phyloP scores from a whole-genome alignment of 2,797 vertebrate genomes.

The Craterocephalus amniculus region DNA sequence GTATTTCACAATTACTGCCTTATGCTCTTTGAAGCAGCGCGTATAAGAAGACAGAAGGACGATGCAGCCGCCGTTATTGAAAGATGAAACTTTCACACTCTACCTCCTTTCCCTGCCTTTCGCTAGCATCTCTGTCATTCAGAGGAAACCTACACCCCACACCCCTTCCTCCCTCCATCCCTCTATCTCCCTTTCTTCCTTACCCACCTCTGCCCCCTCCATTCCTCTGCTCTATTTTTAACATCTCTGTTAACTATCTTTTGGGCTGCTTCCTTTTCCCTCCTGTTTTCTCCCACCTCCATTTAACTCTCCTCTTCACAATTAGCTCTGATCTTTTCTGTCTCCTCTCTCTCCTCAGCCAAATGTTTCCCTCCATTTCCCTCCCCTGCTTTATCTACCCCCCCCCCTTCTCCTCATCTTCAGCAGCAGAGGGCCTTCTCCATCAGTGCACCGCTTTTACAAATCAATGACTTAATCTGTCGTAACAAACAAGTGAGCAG shows the following conservation, averaged over 20 bases:
- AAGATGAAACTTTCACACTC: slow-evolving; percentile 59
- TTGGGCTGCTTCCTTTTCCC: slow-evolving; percentile 37
- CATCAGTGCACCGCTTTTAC: slow-evolving; percentile 82
- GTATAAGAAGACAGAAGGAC: slow-evolving; percentile 46
- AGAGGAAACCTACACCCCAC: slow-evolving; percentile 46
- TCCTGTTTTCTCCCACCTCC: slow-evolving; percentile 43
- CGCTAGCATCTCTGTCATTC: slow-evolving; percentile 61
- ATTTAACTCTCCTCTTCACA: slow-evolving; percentile 50
- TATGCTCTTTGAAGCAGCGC: slow-evolving; percentile 73
- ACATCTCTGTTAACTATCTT: slow-evolving; percentile 65
- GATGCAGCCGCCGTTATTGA: slow-evolving; percentile 46
- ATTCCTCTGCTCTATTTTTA: slow-evolving; percentile 71
- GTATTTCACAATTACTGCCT: slow-evolving; percentile 84
- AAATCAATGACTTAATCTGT: slow-evolving; percentile 86
- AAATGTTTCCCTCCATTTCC: slow-evolving; percentile 33
- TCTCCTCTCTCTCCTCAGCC: slow-evolving; percentile 32
- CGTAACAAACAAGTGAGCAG: slow-evolving; percentile 85
- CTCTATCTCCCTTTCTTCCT: slow-evolving; percentile 41
- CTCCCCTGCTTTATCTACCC: slow-evolving; percentile 7
- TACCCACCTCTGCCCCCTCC: slow-evolving; percentile 45
- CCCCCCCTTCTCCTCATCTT: slow-evolving; percentile 26
- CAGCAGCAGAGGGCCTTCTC: slow-evolving; percentile 73
- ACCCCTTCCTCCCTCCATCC: slow-evolving; percentile 21
- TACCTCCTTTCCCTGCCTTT: slow-evolving; percentile 38
- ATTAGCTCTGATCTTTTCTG: slow-evolving; percentile 34